phyloP scores from a whole-genome alignment of 2,888 invertebrate species.

The Drosophila algonquin region DNA sequence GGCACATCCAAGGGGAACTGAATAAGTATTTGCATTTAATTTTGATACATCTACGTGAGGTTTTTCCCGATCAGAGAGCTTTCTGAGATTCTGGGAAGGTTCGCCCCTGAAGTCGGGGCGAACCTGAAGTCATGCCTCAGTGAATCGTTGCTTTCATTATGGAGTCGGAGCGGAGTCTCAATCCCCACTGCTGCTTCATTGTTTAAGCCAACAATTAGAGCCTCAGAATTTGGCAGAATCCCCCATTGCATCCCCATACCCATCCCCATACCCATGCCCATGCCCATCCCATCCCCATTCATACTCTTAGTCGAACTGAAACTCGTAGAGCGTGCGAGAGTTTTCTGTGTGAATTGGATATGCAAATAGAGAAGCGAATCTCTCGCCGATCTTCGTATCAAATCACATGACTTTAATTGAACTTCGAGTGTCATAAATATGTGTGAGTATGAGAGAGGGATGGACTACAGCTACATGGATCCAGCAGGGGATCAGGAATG shows the following conservation, averaged over 20 bases:
- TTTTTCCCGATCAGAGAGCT: conserved; percentile 19
- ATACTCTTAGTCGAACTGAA: no score
- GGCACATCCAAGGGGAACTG: not conserved
- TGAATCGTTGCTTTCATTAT: conserved; percentile 35
- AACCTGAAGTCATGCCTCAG: conserved; percentile 42
- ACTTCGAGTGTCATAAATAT: conserved; percentile 70
- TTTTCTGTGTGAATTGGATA: conserved; percentile 65
- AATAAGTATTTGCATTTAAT: conserved; percentile 18
- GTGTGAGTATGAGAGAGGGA: conserved; percentile 30
- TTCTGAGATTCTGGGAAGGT: conserved; percentile 24
- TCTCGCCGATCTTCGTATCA: conserved; percentile 47
- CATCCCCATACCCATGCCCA: not conserved
- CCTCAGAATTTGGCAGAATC: conserved; percentile 47
- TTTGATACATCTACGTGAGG: conserved; percentile 15
- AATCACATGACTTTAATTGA: conserved; percentile 73
- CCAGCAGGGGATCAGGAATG: not conserved
- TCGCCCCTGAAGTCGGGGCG: conserved; percentile 8
- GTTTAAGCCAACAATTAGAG: conserved; percentile 63
- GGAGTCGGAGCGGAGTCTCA: conserved; percentile 4
- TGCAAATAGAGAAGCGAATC: conserved; percentile 59
- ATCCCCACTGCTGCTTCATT: conserved; percentile 16
- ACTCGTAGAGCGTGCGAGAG: not conserved
- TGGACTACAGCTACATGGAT: conserved; percentile 47
- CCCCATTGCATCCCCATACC: not conserved
- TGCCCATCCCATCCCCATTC: not conserved